phyloP scores from a whole-genome alignment of 2,888 invertebrate genomes.

The Lasioglossum oenotherae region DNA sequence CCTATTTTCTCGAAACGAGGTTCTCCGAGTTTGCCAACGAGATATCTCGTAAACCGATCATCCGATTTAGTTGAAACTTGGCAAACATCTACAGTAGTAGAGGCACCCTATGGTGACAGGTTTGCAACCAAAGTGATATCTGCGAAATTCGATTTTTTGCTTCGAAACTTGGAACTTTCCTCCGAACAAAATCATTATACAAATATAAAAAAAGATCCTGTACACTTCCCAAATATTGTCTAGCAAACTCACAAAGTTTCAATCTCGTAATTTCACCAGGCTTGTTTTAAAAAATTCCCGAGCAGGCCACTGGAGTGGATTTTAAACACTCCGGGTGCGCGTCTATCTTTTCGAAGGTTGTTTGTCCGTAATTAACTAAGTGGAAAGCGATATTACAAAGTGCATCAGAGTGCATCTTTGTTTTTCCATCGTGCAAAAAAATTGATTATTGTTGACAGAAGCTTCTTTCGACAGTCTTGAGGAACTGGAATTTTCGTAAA shows the following conservation, averaged over 20 bases:
- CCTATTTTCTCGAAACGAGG: not conserved
- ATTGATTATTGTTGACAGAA: not conserved
- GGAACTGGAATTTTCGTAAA: not conserved
- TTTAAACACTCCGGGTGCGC: not conserved
- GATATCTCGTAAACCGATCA: conserved; percentile 2
- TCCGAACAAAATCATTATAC: not conserved
- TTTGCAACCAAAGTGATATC: not conserved
- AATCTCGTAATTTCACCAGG: not conserved
- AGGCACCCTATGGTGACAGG: not conserved
- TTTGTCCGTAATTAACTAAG: not conserved
- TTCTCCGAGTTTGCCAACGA: not conserved
- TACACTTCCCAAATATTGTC: too few species aligned
- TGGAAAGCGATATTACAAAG: not conserved
- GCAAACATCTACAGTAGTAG: not conserved
- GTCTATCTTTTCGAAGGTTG: not conserved
- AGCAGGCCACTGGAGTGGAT: not conserved
- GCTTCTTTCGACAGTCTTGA: not conserved
- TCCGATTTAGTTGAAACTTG: conserved; percentile 5
- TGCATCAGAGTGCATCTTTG: not conserved
- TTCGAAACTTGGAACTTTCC: not conserved
- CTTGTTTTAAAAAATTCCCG: not conserved
- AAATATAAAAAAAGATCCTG: too few species aligned
- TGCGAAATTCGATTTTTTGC: not conserved
- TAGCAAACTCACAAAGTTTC: not conserved
- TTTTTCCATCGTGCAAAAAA: not conserved